Evolutionary conservation across 92 coral and sea anemone genomes (phyloP), one percentile per base, ranked within the genome.

Genomic region (Actinernus sp.): DNA sequence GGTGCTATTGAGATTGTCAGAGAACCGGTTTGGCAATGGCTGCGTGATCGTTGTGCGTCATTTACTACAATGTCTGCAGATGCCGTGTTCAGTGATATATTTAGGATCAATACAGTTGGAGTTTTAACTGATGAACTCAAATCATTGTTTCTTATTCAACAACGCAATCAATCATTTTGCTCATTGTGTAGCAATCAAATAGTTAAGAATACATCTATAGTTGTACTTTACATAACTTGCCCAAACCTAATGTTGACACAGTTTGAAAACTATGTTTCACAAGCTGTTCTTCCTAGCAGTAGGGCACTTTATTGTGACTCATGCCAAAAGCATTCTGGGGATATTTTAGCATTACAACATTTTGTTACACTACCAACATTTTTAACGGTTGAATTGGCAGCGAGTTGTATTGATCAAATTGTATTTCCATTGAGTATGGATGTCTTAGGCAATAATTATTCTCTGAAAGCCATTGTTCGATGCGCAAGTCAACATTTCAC

Each of bases 41-140:
- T 54, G 36, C 51, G 84, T 68, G 25, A 39, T 31, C 74, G 46
- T 7, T 34, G 79, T 49, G 10, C 44, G 0, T 61, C 90, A 31
- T 83, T 83, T 61, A 38, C 69, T 68, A 24, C 70, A 68, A 83
- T 83, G 84, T 40, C 89, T 75, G 74, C 84, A 7, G 63, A 83
- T 76, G 84, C 84, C 61, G 84, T 83, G n/a, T 83, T 83, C 47
- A 83, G 84, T 61, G 84, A 83, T 37, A 83, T 76, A 12, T 83
- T 83, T 68, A 75, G 68, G 1, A 7, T 69, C 53, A 26, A 31
- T 6, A 68, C 71, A 26, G 1, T 83, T 68, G 84, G 90, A 44
- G 60, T 60, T 65, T 52, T 82, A 51, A 82, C 67, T 9, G 47
- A 41, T 55, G 68, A 82, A 3, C 22, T 82, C 38, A 82, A 74